Base-by-base conservation (phyloP, 2,797 vertebrate species). In the Acanthurus lineatus region DNA sequence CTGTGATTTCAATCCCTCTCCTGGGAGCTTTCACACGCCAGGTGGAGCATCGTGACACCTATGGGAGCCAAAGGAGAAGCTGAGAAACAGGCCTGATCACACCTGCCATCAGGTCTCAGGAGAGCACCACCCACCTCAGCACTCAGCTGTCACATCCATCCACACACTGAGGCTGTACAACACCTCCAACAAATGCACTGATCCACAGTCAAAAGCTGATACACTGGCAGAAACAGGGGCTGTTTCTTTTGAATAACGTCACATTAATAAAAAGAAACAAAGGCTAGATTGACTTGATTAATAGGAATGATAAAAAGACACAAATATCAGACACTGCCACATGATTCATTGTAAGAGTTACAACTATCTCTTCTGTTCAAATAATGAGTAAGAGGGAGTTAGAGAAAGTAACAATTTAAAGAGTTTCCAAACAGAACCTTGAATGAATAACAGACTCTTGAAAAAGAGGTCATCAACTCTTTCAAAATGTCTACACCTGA, bases 41-140 rank as follows among this genome's bases (percentile, higher is more conserved):
- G 93, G 93, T 93, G 91, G 85, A 86, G 82, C 83, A 76, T 77
- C 73, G 86, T 89, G 87, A 93, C 89, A 89, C 93, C 91, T 93
- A 81, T 86, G 86, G 92, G 91, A 93, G 91, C 90, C 86, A 72
- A 65, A 83, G 82, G 82, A 90, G 86, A 89, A 89, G 87, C 89
- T 84, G 89, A 88, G 87, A 91, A 92, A 91, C 89, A 89, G 88
- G 63, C 85, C 86, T 82, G 84, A 90, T 92, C 85, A 78, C 90
- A 93, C 89, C 90, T 92, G 88, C 84, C 79, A 80, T 67, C 73
- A 8, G 76, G 86, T 87, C 87, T 86, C 87, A 32, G 57, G 87
- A 86, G 91, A 88, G 73, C 80, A 42, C 76, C 87, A 79, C 88
- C 89, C 85, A 83, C 69, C 87, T 78, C 86, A 56, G 48, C 73